Percentiles rank a stretch among this genome's conserved stretches.
phyloP scores from a whole-genome alignment of 2,888 invertebrate species.

The Lycia hirtaria region DNA sequence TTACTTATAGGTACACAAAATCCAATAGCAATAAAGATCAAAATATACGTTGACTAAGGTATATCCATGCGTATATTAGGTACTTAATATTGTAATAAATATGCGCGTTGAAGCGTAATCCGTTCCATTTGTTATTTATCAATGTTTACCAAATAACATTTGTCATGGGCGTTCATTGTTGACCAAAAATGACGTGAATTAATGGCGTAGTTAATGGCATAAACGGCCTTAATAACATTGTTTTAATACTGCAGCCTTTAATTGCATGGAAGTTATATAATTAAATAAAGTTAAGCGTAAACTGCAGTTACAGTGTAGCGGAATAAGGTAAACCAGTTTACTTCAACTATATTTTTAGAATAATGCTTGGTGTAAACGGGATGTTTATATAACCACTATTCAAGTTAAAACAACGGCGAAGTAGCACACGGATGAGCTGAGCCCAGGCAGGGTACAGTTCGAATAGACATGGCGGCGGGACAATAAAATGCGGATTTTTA shows the following conservation, averaged over 20 bases:
- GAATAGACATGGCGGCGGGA: constrained; percentile 73
- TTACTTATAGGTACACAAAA: too few species aligned
- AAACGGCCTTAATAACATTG: constrained; percentile 5
- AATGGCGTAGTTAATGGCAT: constrained; percentile 23
- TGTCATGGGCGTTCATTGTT: constrained; percentile 29
- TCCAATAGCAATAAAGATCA: too few species aligned
- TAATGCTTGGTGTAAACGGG: neutral
- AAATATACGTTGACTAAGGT: too few species aligned
- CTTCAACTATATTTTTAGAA: too few species aligned
- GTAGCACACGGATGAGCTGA: constrained; percentile 53
- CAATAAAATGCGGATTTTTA: constrained; percentile 83
- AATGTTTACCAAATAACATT: constrained; percentile 35
- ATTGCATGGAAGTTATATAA: too few species aligned
- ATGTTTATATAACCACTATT: constrained; percentile 22
- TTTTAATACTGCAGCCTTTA: neutral
- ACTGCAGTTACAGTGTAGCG: too few species aligned
- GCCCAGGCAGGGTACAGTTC: constrained; percentile 62
- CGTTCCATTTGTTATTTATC: constrained; percentile 35
- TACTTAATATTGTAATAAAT: constrained; percentile 24
- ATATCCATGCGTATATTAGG: neutral
- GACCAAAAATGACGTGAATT: constrained; percentile 31
- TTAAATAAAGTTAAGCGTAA: too few species aligned
- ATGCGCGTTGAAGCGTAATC: constrained; percentile 35
- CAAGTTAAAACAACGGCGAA: constrained; percentile 45
- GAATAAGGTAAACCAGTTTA: too few species aligned